Conservation (phyloP, 2,113 vertebrate species). For the Chinchilla lanigera region DNA sequence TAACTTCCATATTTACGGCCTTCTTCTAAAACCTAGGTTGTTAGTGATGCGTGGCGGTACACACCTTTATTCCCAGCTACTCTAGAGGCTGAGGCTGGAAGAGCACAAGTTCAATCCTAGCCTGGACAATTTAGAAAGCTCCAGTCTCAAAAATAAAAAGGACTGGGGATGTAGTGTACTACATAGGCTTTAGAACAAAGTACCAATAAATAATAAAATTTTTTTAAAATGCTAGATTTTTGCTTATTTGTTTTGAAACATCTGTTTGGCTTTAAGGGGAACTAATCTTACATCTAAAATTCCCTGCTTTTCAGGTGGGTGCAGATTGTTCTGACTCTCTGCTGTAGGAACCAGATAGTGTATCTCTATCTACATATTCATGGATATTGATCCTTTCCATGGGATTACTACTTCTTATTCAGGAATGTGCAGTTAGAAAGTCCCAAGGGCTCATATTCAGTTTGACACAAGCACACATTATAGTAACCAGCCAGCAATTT, state of each 20-base stretch:
- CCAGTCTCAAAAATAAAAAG: background rate
- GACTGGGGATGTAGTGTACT: background rate
- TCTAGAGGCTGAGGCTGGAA: background rate
- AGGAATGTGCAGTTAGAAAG: slow-evolving; percentile 43
- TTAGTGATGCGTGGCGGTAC: background rate
- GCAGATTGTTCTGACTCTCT: background rate
- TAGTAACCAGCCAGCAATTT: slow-evolving; percentile 73
- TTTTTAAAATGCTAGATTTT: slow-evolving; percentile 41
- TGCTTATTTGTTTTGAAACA: slow-evolving; percentile 53
- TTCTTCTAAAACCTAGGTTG: slow-evolving; percentile 32
- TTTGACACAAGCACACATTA: slow-evolving; percentile 72
- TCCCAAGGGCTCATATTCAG: slow-evolving; percentile 43
- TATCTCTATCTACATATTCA: slow-evolving; percentile 28
- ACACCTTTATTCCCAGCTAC: background rate
- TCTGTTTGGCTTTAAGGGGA: slow-evolving; percentile 45
- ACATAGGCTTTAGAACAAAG: background rate
- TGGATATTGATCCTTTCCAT: background rate
- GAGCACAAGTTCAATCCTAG: background rate
- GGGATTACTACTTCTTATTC: slow-evolving; percentile 56
- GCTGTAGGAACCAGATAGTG: background rate
- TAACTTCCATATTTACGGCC: background rate
- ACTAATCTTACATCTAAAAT: background rate
- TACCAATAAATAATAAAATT: background rate
- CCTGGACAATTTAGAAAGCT: background rate
- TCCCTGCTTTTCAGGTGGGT: background rate